These are phyloP conservation scores for Aphyosemion australe DNA, from an alignment of 2,113 vertebrate species.

Conservation along the genomic window DNA sequence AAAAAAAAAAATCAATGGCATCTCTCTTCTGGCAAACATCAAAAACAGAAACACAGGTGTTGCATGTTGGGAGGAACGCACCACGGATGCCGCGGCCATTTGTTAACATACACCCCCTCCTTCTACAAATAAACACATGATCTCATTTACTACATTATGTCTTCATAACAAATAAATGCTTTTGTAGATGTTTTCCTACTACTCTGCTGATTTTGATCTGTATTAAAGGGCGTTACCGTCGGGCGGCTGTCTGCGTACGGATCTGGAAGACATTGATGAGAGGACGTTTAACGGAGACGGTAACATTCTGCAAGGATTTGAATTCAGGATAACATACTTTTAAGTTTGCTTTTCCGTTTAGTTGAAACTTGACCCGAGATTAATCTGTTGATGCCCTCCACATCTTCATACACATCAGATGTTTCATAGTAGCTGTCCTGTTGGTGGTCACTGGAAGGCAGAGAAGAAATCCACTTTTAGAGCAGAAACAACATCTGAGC, in stretches of 20 bases:
- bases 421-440: slow-evolving; percentile 46
- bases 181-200: neutral
- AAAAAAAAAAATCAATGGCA: slow-evolving; percentile 12
- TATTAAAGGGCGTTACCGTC: slow-evolving; percentile 57
- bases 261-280: slow-evolving; percentile 57
- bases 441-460: slow-evolving; percentile 37
- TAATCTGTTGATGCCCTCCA: slow-evolving; percentile 61
- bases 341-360: slow-evolving; percentile 62
- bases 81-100: slow-evolving; percentile 62
- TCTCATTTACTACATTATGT: neutral
- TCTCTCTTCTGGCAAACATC: slow-evolving; percentile 10
- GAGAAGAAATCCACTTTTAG: neutral
- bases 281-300: neutral
- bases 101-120: slow-evolving; percentile 52
- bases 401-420: slow-evolving; percentile 74
- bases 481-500: neutral
- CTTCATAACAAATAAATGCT: too few relatives aligned
- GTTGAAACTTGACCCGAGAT: slow-evolving; percentile 47
- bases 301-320: neutral
- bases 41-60: slow-evolving; percentile 1
- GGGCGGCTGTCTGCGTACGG: slow-evolving; percentile 64
- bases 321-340: slow-evolving; percentile 58
- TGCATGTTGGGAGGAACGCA: slow-evolving; percentile 40
- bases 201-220: neutral
- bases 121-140: slow-evolving; percentile 57